Conservation (phyloP, 1,140 invertebrate genomes). For the Oryzaephilus surinamensis region DNA sequence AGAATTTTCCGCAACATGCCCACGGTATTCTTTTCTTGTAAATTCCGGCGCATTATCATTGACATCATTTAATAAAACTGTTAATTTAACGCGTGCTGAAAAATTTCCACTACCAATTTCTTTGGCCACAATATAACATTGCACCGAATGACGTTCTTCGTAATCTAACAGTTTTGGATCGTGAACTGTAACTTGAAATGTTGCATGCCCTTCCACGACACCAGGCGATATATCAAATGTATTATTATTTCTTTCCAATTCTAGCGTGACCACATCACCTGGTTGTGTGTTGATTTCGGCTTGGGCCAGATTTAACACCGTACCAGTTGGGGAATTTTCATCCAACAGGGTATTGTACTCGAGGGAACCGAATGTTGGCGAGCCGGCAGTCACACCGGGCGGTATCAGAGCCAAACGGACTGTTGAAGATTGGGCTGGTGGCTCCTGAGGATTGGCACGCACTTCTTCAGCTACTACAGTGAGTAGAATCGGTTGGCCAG, state of each 20-base stretch:
- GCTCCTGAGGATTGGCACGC: constrained; percentile 49
- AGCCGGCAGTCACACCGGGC: constrained; percentile 22
- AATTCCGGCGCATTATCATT: constrained; percentile 88
- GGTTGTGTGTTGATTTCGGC: constrained; percentile 44
- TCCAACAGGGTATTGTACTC: constrained; percentile 48
- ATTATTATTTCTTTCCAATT: constrained; percentile 68
- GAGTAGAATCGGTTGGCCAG: constrained; percentile 66
- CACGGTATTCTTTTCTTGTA: constrained; percentile 56
- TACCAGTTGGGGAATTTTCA: constrained; percentile 75
- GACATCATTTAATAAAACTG: constrained; percentile 71
- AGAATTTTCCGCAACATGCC: constrained; percentile 68
- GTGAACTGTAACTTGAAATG: constrained; percentile 72
- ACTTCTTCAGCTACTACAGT: constrained; percentile 79
- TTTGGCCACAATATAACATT: constrained; percentile 69
- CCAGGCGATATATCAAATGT: constrained; percentile 80
- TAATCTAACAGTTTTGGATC: constrained; percentile 75
- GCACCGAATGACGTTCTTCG: constrained; percentile 60
- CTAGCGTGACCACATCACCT: constrained; percentile 74
- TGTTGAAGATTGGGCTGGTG: constrained; percentile 62
- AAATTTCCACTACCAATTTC: constrained; percentile 65
- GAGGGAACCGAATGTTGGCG: constrained; percentile 25
- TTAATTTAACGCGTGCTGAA: constrained; percentile 59
- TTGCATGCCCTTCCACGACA: constrained; percentile 66
- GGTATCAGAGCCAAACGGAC: constrained; percentile 69
- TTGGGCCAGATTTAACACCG: constrained; percentile 57